Percentiles rank a stretch among this genome's conserved stretches.
These are phyloP conservation scores for Hippoglossus hippoglossus DNA, from an alignment of 2,797 vertebrate genomes.

Conservation along the genomic window DNA sequence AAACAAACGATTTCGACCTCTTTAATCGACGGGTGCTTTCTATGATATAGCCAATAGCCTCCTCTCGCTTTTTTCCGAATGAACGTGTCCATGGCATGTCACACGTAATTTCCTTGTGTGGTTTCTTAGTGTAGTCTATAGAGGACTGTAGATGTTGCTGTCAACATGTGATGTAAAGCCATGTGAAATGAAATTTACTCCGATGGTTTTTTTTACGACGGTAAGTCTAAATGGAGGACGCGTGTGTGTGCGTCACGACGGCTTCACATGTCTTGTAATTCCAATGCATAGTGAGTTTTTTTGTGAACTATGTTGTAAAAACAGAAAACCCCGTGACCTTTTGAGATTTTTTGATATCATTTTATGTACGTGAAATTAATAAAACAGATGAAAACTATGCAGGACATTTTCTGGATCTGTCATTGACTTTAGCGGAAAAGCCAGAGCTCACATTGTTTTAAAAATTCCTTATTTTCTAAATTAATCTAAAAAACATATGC, in stretches of 20 bases:
- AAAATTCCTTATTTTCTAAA: not conserved
- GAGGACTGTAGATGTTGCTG: constrained; percentile 84
- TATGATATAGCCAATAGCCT: constrained; percentile 9
- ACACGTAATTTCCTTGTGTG: constrained; percentile 83
- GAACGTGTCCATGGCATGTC: constrained; percentile 85
- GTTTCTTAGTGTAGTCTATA: constrained; percentile 80
- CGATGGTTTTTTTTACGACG: constrained; percentile 62
- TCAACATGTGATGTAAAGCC: constrained; percentile 85
- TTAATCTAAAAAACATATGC: not conserved
- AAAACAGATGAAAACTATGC: constrained; percentile 75
- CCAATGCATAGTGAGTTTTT: constrained; percentile 79
- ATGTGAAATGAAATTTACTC: constrained; percentile 70
- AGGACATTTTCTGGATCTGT: constrained; percentile 33
- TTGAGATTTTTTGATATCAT: constrained; percentile 85
- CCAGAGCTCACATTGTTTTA: too few species aligned
- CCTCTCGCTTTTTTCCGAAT: constrained; percentile 70
- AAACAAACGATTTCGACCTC: constrained; percentile 71
- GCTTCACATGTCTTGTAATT: constrained; percentile 77
- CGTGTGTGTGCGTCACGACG: constrained; percentile 55
- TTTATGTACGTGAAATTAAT: constrained; percentile 89
- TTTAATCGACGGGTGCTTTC: constrained; percentile 75
- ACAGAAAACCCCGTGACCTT: constrained; percentile 70
- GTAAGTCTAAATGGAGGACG: constrained; percentile 62
- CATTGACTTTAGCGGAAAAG: not conserved
- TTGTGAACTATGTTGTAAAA: constrained; percentile 79